These are phyloP conservation scores for Heliconius nattereri DNA, from an alignment of 1,140 invertebrate species.

Conservation along the genomic window DNA sequence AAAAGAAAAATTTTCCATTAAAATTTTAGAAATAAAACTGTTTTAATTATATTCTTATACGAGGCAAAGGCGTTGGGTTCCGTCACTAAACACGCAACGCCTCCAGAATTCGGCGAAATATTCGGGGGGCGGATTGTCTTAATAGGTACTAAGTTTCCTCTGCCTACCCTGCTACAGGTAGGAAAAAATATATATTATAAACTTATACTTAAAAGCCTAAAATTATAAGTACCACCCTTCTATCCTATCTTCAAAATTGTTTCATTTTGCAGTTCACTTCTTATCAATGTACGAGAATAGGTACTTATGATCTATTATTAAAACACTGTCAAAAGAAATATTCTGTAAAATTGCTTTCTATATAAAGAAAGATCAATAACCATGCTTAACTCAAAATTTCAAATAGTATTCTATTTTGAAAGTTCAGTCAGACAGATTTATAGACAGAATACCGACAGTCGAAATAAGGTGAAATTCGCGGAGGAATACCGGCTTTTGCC, in stretches of 20 bases:
- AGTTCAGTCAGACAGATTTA: background rate
- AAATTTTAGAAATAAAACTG: no score
- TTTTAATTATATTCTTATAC: no score
- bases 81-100: no score
- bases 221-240: no score
- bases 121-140: no score
- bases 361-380: background rate
- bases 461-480: background rate
- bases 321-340: background rate
- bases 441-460: background rate
- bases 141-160: no score
- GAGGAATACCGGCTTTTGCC: background rate
- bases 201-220: background rate
- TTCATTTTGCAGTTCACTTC: background rate
- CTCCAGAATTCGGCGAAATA: no score
- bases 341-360: background rate
- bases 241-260: background rate
- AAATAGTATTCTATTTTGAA: constrained; percentile 9
- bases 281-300: background rate
- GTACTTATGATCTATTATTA: constrained; percentile 6
- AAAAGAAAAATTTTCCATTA: background rate
- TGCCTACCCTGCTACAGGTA: no score
- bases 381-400: background rate
- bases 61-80: no score
- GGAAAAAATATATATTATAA: background rate